phyloP scores from a whole-genome alignment of 2,797 vertebrate species.

The Tapera naevia region DNA sequence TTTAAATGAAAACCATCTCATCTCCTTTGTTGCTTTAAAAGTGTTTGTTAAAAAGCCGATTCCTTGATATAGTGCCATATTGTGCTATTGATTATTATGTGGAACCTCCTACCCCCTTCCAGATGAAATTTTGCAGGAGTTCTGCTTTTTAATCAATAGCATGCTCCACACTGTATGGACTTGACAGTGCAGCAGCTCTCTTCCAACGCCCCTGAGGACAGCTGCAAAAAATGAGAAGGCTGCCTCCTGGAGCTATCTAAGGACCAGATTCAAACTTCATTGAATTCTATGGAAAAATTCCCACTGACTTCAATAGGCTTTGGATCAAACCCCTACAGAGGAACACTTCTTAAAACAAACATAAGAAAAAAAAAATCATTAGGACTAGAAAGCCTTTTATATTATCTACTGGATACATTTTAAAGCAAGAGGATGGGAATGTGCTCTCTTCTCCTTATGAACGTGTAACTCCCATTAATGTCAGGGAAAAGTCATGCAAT shows the following conservation, averaged over 20 bases:
- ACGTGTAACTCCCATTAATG: neutral
- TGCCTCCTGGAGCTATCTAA: slow-evolving; percentile 55
- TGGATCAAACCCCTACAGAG: slow-evolving; percentile 40
- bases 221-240: slow-evolving; percentile 63
- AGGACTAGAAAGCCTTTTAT: slow-evolving; percentile 50
- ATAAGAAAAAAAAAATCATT: slow-evolving; percentile 27
- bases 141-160: slow-evolving; percentile 57
- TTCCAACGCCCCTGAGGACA: slow-evolving; percentile 47
- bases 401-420: slow-evolving; percentile 51
- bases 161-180: slow-evolving; percentile 5
- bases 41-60: slow-evolving; percentile 54
- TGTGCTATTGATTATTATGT: slow-evolving; percentile 62
- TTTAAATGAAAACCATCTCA: slow-evolving; percentile 60
- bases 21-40: slow-evolving; percentile 38
- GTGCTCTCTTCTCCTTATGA: slow-evolving; percentile 36
- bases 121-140: slow-evolving; percentile 60
- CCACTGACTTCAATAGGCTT: slow-evolving; percentile 67
- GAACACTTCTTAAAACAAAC: slow-evolving; percentile 66
- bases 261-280: slow-evolving; percentile 57
- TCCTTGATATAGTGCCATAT: slow-evolving; percentile 46
- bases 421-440: slow-evolving; percentile 54
- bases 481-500: neutral
- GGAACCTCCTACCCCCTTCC: slow-evolving; percentile 19
- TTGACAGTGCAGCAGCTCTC: slow-evolving; percentile 33
- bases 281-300: slow-evolving; percentile 62